Base-by-base conservation (phyloP, 2,888 invertebrate species). In the Stomorhina lunata region DNA sequence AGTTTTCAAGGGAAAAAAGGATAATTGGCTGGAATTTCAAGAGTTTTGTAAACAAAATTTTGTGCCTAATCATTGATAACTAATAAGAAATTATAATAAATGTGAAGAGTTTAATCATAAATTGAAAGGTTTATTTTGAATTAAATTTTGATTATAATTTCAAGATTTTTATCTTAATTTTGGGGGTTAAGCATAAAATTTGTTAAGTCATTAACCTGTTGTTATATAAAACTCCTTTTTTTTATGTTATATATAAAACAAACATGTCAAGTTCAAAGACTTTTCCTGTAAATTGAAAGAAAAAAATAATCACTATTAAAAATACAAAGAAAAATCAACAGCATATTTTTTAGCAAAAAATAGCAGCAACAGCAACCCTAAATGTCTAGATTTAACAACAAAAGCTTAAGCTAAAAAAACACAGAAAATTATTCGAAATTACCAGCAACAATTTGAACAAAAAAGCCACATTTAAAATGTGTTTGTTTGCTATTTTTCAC, bases 261-360 rank as follows among this genome's bases (percentile, higher is more conserved):
- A 80, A 73, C 72, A 80, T 80, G 79, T 80, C 79, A 80, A 80
- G 79, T 80, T 80, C 73, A 80, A 80, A 80, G 72, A 80, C 72
- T 73, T 68, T 55, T 53, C 17, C 57, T 66, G 61, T 79, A 45
- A 32, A 37, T 37, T 3, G 53, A 37, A 66, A 63, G 29, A 25
- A 29, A 61, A 63, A 17, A 27, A 32, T 15, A 61, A 22, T 29
- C 68, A 77, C 69, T 80, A 73, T 50, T 66, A 68, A 73, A 65
- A 72, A 59, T 68, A 80, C 72, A 80, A 73, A 80, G 79, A 72
- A 80, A n/a, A 80, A 80, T 59, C 72, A 68, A 80, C 72, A 80
- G 66, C 66, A 78, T 43, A 71, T 63, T 71, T 63, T n/a, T n/a
- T n/a, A n/a, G n/a, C n/a, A n/a, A n/a, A n/a, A n/a, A n/a, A n/a